Evolutionary conservation across 2,888 invertebrate species (phyloP).

Genomic region (Nesidiocoris tenuis): DNA sequence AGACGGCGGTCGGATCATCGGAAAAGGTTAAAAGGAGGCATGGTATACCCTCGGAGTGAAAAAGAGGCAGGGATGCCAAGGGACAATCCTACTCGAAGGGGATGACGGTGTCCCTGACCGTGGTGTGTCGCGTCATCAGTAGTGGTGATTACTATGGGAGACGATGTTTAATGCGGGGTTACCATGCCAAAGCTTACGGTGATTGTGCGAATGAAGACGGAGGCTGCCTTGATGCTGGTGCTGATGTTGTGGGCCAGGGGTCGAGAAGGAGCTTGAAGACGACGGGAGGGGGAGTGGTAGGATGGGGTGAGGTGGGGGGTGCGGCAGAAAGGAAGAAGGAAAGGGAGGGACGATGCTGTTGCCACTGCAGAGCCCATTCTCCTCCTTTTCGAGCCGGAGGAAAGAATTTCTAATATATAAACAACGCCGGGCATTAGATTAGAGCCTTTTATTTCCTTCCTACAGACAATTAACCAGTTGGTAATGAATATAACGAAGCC

Average conservation of each 20-base stretch:
- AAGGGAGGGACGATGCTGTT: no score
- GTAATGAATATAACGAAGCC: constrained; percentile 30
- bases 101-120: neutral
- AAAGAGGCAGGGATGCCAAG: neutral
- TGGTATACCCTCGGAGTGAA: neutral
- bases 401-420: constrained; percentile 18
- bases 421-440: constrained; percentile 29
- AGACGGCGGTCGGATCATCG: neutral
- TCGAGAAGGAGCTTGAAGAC: no score
- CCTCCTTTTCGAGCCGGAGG: neutral
- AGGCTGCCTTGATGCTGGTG: neutral
- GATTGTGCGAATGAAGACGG: neutral
- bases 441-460: constrained; percentile 33
- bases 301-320: no score
- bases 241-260: neutral
- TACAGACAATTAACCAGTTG: constrained; percentile 33
- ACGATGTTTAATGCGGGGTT: neutral
- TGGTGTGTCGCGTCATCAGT: neutral
- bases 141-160: neutral
- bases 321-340: no score
- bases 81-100: neutral
- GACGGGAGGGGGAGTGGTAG: no score
- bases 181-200: neutral
- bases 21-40: neutral
- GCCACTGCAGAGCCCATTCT: neutral